A percentile compares a stretch with the other conserved stretches of the same genome.
These are phyloP conservation scores for Centropus unirufus DNA, from an alignment of 2,113 vertebrate species.

Conservation along the genomic window DNA sequence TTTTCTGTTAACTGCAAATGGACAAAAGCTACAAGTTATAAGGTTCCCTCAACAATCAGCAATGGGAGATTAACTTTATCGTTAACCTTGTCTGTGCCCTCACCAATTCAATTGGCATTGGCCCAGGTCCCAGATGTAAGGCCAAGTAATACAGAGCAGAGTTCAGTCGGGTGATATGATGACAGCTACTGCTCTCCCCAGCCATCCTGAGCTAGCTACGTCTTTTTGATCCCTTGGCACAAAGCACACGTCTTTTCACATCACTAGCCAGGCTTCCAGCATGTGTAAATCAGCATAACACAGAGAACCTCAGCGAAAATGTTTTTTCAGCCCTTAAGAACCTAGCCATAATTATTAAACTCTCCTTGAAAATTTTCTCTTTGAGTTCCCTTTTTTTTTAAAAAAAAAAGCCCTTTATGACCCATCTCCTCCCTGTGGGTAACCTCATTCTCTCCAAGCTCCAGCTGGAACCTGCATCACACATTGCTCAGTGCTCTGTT, in stretches of 20 bases:
- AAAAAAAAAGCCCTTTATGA: background rate
- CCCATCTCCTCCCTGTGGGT: constrained; percentile 16
- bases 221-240: background rate
- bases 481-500: constrained; percentile 5
- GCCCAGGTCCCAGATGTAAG: constrained; percentile 24
- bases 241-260: background rate
- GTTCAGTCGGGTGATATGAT: background rate
- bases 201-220: background rate
- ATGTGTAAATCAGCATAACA: background rate
- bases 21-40: constrained; percentile 18
- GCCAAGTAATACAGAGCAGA: background rate
- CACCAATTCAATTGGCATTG: constrained; percentile 35
- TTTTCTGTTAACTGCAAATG: constrained; percentile 21
- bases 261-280: background rate
- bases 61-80: constrained; percentile 41
- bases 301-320: background rate
- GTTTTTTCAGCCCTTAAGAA: background rate
- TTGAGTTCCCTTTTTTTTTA: background rate
- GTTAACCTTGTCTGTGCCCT: constrained; percentile 41
- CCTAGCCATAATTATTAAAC: background rate
- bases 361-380: background rate
- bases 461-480: constrained; percentile 54
- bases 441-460: constrained; percentile 48
- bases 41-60: constrained; percentile 26
- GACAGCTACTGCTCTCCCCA: background rate